Percentiles rank a stretch among this genome's conserved stretches.
These are phyloP conservation scores for Heliangelus exortis DNA, from an alignment of 2,797 vertebrate genomes.

Conservation along the genomic window DNA sequence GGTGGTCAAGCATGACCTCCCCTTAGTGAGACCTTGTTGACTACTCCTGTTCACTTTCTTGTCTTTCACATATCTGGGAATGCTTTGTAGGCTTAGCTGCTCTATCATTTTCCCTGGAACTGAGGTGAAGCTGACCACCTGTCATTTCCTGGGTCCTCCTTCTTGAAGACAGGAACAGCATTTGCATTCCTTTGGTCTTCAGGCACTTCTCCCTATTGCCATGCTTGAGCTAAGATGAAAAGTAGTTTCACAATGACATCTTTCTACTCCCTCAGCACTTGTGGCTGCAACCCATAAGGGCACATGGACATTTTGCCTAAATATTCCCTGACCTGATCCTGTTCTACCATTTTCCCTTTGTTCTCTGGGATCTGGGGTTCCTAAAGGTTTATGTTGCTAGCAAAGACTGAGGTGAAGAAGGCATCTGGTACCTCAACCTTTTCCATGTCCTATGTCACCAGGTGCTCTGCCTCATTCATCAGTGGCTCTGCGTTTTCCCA, in stretches of 20 bases:
- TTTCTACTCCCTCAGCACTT: not conserved
- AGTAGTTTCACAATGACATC: accelerated
- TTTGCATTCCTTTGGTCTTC: not conserved
- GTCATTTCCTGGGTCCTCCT: not conserved
- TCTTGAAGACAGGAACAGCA: not conserved
- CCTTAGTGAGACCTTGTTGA: not conserved
- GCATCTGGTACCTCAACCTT: not conserved
- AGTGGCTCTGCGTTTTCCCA: not conserved
- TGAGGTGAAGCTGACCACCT: not conserved
- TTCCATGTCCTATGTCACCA: not conserved
- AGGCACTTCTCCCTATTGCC: not conserved
- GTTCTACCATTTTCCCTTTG: not conserved
- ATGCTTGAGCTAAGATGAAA: not conserved
- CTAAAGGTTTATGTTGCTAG: not conserved
- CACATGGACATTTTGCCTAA: not conserved
- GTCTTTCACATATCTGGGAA: not conserved
- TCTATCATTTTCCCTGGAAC: not conserved
- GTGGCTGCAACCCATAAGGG: not conserved
- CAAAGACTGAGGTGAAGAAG: not conserved
- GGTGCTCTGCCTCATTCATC: not conserved
- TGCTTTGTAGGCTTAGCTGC: not conserved
- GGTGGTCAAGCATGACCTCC: not conserved
- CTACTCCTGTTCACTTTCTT: not conserved
- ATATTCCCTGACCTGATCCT: not conserved
- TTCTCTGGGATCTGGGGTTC: not conserved